A percentile compares a stretch with the other conserved stretches of the same genome.
Conservation (phyloP, 2,113 vertebrate species). For the Ochotona curzoniae region DNA sequence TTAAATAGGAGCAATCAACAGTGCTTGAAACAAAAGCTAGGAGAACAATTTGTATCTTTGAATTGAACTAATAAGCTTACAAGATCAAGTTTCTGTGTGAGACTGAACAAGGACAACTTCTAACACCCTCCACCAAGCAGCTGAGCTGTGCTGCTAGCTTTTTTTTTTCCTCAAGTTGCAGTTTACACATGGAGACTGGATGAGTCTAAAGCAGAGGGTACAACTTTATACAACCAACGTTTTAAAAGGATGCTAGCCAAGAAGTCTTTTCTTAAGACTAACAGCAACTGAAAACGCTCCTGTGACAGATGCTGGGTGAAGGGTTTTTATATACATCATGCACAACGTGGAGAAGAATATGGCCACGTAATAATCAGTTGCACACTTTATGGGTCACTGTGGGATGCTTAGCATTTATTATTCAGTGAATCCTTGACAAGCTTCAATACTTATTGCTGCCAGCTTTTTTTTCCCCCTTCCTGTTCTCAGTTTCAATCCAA, state of each 20-base stretch:
- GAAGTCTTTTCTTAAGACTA: not conserved
- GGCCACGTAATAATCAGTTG: not conserved
- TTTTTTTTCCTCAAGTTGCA: not conserved
- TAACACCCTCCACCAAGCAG: fast-evolving
- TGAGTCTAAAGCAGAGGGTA: not conserved
- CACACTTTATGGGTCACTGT: fast-evolving
- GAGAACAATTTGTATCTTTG: not conserved
- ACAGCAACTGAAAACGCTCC: not conserved
- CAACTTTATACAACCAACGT: not conserved
- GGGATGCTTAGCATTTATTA: not conserved
- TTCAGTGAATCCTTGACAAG: not conserved
- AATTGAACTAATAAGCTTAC: not conserved
- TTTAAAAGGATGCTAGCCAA: not conserved
- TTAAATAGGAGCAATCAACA: not conserved
- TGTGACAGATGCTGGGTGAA: not conserved
- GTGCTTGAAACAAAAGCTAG: conserved; percentile 31
- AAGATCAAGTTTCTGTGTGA: not conserved
- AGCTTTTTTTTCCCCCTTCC: not conserved
- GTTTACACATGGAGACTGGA: not conserved
- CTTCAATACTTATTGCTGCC: not conserved
- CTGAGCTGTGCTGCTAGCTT: not conserved
- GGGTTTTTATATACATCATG: not conserved
- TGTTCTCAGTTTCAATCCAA: not conserved
- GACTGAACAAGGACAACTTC: too few relatives aligned
- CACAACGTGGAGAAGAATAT: not conserved